Evolutionary conservation across 2,797 vertebrate species (phyloP).

Genomic region (Etheostoma nigrum): DNA sequence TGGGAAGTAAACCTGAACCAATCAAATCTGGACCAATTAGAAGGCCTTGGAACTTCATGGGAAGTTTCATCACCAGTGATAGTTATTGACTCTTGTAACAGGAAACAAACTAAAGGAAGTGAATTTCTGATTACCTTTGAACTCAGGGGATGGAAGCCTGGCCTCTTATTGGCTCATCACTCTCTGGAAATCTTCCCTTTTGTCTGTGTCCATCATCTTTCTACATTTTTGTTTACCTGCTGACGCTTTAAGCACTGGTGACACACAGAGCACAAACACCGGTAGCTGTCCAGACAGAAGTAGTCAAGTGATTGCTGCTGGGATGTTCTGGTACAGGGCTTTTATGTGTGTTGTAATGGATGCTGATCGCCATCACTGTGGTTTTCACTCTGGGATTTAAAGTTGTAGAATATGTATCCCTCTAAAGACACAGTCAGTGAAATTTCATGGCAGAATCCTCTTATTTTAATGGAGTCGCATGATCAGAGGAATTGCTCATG

Average conservation of each 20-base stretch:
- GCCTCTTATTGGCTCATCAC: conserved; percentile 42
- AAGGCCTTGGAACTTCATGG: conserved; percentile 10
- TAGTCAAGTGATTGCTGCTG: neutral
- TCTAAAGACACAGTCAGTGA: neutral
- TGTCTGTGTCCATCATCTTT: conserved; percentile 16
- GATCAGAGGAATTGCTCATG: neutral
- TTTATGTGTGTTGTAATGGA: neutral
- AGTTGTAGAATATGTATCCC: neutral
- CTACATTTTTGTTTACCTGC: conserved; percentile 43
- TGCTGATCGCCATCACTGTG: neutral
- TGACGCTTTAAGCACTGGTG: conserved; percentile 34
- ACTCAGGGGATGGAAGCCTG: conserved; percentile 46
- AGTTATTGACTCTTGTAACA: conserved; percentile 7
- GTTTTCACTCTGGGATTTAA: neutral
- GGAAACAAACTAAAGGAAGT: conserved; percentile 47
- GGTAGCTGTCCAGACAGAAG: conserved; percentile 20
- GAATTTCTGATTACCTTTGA: conserved; percentile 33
- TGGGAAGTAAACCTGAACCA: conserved; percentile 32
- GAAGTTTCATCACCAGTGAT: neutral
- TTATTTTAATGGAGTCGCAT: neutral
- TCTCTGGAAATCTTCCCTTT: conserved; percentile 22
- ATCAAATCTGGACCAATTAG: conserved; percentile 5
- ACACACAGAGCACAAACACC: neutral
- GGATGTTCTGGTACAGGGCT: neutral
- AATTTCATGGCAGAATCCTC: neutral